Base-by-base conservation (phyloP, 2,113 vertebrate genomes). In the Apodemus speciosus region DNA sequence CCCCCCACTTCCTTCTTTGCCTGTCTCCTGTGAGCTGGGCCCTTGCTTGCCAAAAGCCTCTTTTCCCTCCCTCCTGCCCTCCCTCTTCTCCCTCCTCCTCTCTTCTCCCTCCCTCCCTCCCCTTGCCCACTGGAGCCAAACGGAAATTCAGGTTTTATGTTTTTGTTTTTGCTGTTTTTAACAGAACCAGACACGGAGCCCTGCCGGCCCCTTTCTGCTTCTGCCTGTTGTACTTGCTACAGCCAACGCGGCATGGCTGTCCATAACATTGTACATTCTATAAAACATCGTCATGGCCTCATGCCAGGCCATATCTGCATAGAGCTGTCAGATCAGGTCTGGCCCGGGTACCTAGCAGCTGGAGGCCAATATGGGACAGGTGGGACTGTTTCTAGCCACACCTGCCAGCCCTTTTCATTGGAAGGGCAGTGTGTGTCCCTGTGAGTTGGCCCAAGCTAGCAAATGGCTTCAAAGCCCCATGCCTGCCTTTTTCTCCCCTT, bases 291-390 rank as follows among this genome's bases (percentile, higher is more conserved):
- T n/a, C 84, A 73, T 83, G 62, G 58, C 81, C 84, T 77, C 68
- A 88, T 95, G 94, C 95, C 93, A 93, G 93, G 92, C 53, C 49
- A 20, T 35, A 88, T 97, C 95, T 95, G 93, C 92, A 94, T 88
- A 88, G 86, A 94, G 92, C 90, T 96, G 96, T 94, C 93, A 96
- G 66, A 79, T 73, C 30, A 32, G 66, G 68, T 85, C 79, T 95
- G 88, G 85, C 62, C 92, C 95, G 83, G 90, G 90, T 92, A 69
- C 79, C 73, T n/a, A 2, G 2, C 16, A 53, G 69, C 73, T 92
- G 38, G 88, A 83, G 35, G 38, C 69, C 72, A 90, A 79, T 30
- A 72, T 40, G 56, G 60, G 56, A 51, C 38, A 32, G 32, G n/a
- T 80, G 49, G 25, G 73, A 81, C 2, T 8, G 68, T 53, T 72